phyloP scores from a whole-genome alignment of 2,113 vertebrate genomes.

The Channa argus region DNA sequence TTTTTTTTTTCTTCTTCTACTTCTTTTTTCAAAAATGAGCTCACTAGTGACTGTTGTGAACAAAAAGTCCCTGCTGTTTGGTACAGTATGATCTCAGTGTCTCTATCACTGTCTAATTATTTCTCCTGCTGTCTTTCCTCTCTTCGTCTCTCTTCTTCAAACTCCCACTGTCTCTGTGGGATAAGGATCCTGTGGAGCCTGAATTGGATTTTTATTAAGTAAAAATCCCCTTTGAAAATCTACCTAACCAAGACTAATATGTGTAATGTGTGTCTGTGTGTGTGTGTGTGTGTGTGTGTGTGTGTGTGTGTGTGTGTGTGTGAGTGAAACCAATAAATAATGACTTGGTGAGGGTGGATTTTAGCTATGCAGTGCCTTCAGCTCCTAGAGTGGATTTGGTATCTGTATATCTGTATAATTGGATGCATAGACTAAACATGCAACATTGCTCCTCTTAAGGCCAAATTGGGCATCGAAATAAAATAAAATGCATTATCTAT shows the following conservation, averaged over 20 bases:
- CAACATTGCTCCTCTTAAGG: no score
- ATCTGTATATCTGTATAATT: no score
- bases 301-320: conserved; percentile 1
- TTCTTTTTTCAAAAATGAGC: not conserved
- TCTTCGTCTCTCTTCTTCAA: conserved; percentile 45
- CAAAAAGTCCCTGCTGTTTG: conserved; percentile 20
- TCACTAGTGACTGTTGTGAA: not conserved
- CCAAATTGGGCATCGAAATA: no score
- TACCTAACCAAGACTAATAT: conserved; percentile 27
- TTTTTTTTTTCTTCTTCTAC: not conserved
- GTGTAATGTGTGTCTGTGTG: not conserved
- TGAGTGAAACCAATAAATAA: not conserved
- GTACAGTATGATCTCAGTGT: conserved; percentile 47
- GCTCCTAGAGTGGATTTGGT: not conserved
- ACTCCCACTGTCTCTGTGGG: conserved; percentile 35
- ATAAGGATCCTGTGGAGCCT: conserved; percentile 51
- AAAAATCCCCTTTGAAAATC: conserved; percentile 58
- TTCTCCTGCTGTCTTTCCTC: conserved; percentile 52
- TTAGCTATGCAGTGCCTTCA: not conserved
- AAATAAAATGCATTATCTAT: no score
- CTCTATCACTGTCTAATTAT: conserved; percentile 63
- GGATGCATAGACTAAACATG: no score
- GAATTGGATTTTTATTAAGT: conserved; percentile 69
- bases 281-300: conserved; percentile 1
- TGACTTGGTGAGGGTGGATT: conserved; percentile 18